A percentile compares a stretch with the other conserved stretches of the same genome.
phyloP scores from a whole-genome alignment of 1,140 invertebrate species.

The Mya arenaria region DNA sequence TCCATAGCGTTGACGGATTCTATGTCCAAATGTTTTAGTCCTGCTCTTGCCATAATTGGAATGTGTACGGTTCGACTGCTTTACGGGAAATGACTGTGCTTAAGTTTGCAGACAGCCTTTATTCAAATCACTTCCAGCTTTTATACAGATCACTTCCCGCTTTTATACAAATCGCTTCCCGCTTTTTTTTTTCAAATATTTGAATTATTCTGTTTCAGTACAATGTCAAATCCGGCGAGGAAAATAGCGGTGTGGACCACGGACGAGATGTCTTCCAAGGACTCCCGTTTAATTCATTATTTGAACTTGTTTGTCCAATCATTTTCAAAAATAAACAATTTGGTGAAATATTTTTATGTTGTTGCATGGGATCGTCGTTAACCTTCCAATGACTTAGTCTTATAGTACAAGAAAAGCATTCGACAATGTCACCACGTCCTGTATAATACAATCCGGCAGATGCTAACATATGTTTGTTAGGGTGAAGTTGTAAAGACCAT shows the following conservation, averaged over 20 bases:
- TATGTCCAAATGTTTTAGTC: neutral
- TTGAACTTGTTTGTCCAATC: slow-evolving; percentile 36
- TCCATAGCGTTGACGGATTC: neutral
- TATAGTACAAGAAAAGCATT: slow-evolving; percentile 20
- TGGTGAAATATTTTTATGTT: slow-evolving; percentile 27
- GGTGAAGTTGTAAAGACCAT: slow-evolving; percentile 30
- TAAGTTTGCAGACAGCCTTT: neutral
- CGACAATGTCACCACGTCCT: slow-evolving; percentile 22
- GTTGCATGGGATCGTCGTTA: slow-evolving; percentile 10
- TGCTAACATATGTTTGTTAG: slow-evolving; percentile 9
- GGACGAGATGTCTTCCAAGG: slow-evolving; percentile 8
- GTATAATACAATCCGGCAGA: slow-evolving; percentile 44
- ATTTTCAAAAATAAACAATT: slow-evolving; percentile 30
- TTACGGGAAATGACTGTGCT: neutral
- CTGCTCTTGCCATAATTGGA: too few relatives aligned
- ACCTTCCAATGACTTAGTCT: slow-evolving; percentile 29
- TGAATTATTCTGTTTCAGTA: neutral
- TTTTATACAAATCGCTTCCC: too few relatives aligned
- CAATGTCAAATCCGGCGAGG: neutral
- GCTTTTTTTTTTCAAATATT: neutral
- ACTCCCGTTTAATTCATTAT: neutral
- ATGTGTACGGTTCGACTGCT: too few relatives aligned
- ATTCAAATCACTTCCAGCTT: too few relatives aligned
- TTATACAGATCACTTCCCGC: too few relatives aligned
- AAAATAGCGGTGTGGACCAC: too few relatives aligned